Evolutionary conservation across 1,140 invertebrate genomes (phyloP), one percentile per base, ranked within the genome.

Genomic region (Bombus huntii): DNA sequence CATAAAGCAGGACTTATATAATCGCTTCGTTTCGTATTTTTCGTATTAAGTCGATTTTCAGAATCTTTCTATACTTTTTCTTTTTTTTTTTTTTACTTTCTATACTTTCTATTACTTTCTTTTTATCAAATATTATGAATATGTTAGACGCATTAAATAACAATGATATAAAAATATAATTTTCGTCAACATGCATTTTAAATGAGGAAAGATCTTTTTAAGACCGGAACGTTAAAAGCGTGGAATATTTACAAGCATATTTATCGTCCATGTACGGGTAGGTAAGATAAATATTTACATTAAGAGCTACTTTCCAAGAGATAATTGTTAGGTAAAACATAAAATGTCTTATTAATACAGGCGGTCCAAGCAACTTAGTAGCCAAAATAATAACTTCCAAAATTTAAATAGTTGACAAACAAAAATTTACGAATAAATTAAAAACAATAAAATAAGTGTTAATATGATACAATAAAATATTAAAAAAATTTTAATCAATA

Each of bases 231-330:
- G 18, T 47, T 22, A 47, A 79, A 80, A 62, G 57, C 42, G 34
- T 57, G 42, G 42, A 5, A 73, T 72, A 68, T 85, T 85, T 71
- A 47, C 42, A 34, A 65, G 68, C 8, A 80, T 62, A 72, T 39
- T 74, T n/a, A 74, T 66, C 71, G 9, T 42, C 18, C 22, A 44
- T 62, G 59, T 73, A 81, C 47, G 59, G 37, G 12, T 73, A 44
- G 42, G 44, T 74, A 81, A 74, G 37, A 85, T 28, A 73, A 85
- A 81, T 74, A 85, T 85, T 85, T 85, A 85, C 71, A 74, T 66
- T 72, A 73, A 68, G 57, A 85, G 57, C 59, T 81, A 80, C 77
- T 80, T 72, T 39, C 57, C 31, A 74, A 74, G 70, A 74, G 71
- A 85, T 74, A 47, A 31, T 62, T 72, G 42, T 37, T 37, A 5